phyloP scores from a whole-genome alignment of 2,797 vertebrate species.

The Gallinago solitaria region DNA sequence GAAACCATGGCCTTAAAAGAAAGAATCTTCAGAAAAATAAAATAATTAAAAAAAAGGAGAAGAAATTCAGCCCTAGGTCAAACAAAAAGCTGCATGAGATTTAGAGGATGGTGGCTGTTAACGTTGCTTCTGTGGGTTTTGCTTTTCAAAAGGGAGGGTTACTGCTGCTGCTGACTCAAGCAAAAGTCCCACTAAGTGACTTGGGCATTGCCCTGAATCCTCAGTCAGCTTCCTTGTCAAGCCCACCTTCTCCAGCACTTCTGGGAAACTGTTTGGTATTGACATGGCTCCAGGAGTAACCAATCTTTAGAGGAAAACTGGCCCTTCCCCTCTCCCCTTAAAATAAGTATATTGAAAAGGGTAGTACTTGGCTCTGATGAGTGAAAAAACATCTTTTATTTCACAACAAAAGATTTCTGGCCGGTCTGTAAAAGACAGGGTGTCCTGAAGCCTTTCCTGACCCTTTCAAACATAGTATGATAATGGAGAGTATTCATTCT shows the following conservation, averaged over 20 bases:
- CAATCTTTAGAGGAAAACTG: background rate
- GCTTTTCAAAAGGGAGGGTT: background rate
- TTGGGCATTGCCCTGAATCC: background rate
- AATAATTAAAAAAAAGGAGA: background rate
- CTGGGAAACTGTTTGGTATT: conserved; percentile 33
- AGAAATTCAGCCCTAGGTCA: background rate
- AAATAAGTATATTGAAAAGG: conserved; percentile 27
- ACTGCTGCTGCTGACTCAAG: background rate
- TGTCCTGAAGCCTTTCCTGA: conserved; percentile 44
- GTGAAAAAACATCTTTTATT: conserved; percentile 58
- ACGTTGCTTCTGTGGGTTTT: background rate
- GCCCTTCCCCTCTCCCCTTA: background rate
- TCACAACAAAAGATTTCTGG: conserved; percentile 50
- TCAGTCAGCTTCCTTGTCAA: background rate
- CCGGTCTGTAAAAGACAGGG: conserved; percentile 1
- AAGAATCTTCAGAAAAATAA: background rate
- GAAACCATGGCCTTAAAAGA: background rate
- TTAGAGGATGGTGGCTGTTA: background rate
- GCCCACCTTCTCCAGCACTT: background rate
- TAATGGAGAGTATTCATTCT: conserved; percentile 47
- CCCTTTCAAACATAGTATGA: conserved; percentile 13
- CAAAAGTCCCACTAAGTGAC: background rate
- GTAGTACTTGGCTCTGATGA: conserved; percentile 45
- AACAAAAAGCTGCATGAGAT: background rate
- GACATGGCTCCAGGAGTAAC: conserved; percentile 8